Evolutionary conservation across 2,113 vertebrate species (phyloP).

Genomic region (Marmota flaviventris): DNA sequence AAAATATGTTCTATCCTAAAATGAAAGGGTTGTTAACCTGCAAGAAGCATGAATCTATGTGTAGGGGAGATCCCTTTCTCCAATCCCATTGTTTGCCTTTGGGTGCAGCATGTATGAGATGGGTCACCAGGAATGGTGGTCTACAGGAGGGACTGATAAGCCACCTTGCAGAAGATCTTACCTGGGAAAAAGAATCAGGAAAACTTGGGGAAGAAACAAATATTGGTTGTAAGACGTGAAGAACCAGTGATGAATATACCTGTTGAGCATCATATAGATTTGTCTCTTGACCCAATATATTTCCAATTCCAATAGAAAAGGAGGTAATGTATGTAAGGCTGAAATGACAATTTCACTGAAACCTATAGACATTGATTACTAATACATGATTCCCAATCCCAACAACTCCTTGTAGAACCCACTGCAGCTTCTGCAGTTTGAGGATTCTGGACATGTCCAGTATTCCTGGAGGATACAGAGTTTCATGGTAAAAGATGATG

Average conservation of each 20-base stretch:
- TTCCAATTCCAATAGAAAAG: background rate
- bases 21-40: background rate
- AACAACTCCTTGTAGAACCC: background rate
- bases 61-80: background rate
- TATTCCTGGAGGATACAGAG: background rate
- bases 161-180: background rate
- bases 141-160: background rate
- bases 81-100: background rate
- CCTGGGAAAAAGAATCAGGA: background rate
- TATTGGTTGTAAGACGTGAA: background rate
- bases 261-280: background rate
- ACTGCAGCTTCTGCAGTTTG: background rate
- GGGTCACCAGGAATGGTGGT: background rate
- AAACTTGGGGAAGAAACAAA: background rate
- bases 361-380: background rate
- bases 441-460: background rate
- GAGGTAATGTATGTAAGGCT: background rate
- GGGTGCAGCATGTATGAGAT: background rate
- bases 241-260: background rate
- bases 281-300: background rate
- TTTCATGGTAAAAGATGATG: background rate
- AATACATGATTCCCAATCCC: background rate
- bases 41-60: background rate
- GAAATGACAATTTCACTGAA: background rate
- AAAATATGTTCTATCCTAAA: background rate